Conservation (phyloP, 1,140 invertebrate genomes). For the Radopholus similis region DNA sequence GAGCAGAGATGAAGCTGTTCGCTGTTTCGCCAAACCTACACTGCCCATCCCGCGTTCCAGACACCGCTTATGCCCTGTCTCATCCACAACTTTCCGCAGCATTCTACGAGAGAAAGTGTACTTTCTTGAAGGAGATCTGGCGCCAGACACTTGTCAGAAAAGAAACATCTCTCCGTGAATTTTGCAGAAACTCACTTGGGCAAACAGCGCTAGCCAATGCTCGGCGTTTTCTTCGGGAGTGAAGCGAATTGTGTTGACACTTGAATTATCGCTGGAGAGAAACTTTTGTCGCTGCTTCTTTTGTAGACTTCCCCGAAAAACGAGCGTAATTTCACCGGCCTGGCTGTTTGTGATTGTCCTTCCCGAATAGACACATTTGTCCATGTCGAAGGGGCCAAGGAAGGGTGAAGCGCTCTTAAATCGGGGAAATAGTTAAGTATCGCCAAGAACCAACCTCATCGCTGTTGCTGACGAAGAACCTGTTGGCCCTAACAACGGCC, state of each 20-base stretch:
- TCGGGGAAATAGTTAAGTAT: not conserved
- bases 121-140: conserved; percentile 3
- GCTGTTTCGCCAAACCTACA: no score
- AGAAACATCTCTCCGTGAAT: not conserved
- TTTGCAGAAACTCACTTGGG: conserved; percentile 22
- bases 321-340: conserved; percentile 6
- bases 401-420: conserved; percentile 33
- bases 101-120: conserved; percentile 20
- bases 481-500: conserved; percentile 32
- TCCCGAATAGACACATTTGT: conserved; percentile 25
- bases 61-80: conserved; percentile 35
- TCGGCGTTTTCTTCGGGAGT: conserved; percentile 37
- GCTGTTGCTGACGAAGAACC: conserved; percentile 29
- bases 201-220: conserved; percentile 34
- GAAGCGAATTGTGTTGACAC: conserved; percentile 19
- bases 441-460: conserved; percentile 32
- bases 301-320: conserved; percentile 19
- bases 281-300: not conserved
- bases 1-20: no score
- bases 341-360: conserved; percentile 3
- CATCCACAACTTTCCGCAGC: conserved; percentile 29
- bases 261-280: not conserved
- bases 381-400: conserved; percentile 39
- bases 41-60: conserved; percentile 46
- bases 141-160: not conserved